Base-by-base conservation (phyloP, 2,888 invertebrate genomes). In the Dicyrtoma fusca region DNA sequence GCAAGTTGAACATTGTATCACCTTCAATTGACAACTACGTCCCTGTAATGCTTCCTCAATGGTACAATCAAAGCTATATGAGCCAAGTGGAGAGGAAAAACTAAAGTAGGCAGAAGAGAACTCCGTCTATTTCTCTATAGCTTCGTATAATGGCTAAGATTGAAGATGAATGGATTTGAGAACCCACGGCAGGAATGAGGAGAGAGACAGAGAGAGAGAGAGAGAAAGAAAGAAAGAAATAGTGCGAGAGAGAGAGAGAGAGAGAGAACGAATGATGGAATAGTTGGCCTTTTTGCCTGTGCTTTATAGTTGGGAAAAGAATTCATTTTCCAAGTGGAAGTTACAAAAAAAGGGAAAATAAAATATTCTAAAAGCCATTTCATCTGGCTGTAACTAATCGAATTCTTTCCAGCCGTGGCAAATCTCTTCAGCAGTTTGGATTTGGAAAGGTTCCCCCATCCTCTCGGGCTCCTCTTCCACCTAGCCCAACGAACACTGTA, bases 301-400 rank as follows among this genome's bases (percentile, higher is more conserved):
- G 65, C 51, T 23, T 65, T 49, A 63, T 45, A 49, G 65, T 49
- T 49, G 65, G 65, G 25, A 42, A 65, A 66, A 65, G 66, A 53
- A 59, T 72, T 65, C 63, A 62, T 63, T 63, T 71, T 71, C 63
- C 71, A 55, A 25, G 71, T 42, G 57, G 55, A 57, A 68, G 44
- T 14, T 23, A 68, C 57, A 68, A 61, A 61, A 61, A 45, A 59
- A 42, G 25, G 47, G 69, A 69, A 74, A 65, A 71, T 70, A 70
- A 68, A 71, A 71, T 71, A 74, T 74, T 76, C 76, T 71, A 64
- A 74, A 73, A 74, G 74, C 73, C 69, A 74, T 76, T 74, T 73
- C 74, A 76, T 75, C 75, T 75, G 75, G 74, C 73, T 76, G 76
- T 74, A 74, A 73, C 76, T 76, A 76, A 76, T 76, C 76, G 76